phyloP scores from a whole-genome alignment of 2,113 vertebrate species.

The Oncorhynchus gorbuscha region DNA sequence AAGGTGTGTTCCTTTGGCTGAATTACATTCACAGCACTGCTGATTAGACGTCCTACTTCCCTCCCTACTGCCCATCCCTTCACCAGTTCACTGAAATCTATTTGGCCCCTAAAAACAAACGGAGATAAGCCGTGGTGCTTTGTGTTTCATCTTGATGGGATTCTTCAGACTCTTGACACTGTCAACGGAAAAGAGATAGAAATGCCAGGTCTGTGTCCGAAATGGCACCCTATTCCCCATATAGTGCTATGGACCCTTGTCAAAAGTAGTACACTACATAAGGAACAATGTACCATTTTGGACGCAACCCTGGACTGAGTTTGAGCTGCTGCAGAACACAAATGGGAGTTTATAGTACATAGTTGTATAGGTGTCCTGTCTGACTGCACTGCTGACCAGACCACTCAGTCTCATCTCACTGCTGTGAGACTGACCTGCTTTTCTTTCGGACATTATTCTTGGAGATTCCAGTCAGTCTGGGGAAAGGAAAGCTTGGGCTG shows the following conservation, averaged over 20 bases:
- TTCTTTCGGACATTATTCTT: neutral
- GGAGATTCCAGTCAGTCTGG: neutral
- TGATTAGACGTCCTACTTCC: slow-evolving; percentile 27
- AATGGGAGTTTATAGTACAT: slow-evolving; percentile 20
- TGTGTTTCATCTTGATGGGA: slow-evolving; percentile 14
- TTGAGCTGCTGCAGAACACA: slow-evolving; percentile 7
- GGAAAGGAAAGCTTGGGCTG: neutral
- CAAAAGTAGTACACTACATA: too few species aligned
- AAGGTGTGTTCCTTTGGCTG: slow-evolving; percentile 26
- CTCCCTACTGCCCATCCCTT: slow-evolving; percentile 7
- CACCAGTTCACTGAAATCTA: slow-evolving; percentile 4
- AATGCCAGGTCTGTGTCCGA: neutral
- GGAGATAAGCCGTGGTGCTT: slow-evolving; percentile 43
- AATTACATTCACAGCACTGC: slow-evolving; percentile 24
- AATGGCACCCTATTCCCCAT: too few species aligned
- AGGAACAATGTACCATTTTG: too few species aligned
- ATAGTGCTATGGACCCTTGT: too few species aligned
- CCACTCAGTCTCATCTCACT: neutral
- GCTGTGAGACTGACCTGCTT: neutral
- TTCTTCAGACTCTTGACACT: slow-evolving; percentile 31
- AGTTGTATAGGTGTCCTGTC: neutral
- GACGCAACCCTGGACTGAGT: neutral
- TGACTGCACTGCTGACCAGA: neutral
- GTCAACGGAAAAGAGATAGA: slow-evolving; percentile 21
- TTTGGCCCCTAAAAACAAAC: slow-evolving; percentile 32